A percentile compares a stretch with the other conserved stretches of the same genome.
Evolutionary conservation across 2,113 vertebrate genomes (phyloP).

Genomic region (Ascaphus truei): DNA sequence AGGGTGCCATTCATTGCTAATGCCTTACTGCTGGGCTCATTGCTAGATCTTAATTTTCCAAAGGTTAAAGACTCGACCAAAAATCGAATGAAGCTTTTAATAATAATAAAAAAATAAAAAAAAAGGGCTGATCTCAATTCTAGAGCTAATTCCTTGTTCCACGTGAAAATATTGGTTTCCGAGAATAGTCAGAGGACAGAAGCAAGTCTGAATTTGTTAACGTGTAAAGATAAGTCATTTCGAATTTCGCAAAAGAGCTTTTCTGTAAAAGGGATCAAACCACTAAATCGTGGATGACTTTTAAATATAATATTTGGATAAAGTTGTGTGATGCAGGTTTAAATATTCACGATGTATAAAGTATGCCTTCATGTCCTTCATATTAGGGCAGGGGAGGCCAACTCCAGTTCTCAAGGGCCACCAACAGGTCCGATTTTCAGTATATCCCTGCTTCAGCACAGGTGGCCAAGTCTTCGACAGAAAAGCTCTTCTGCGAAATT

Average conservation of each 20-base stretch:
- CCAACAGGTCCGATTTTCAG: too few species aligned
- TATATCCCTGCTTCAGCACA: too few species aligned
- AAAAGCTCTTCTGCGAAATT: too few species aligned
- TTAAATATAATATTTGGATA: too few species aligned
- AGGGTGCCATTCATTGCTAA: slow-evolving; percentile 22
- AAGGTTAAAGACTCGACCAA: slow-evolving; percentile 35
- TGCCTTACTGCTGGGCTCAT: slow-evolving; percentile 13
- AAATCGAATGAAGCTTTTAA: slow-evolving; percentile 31
- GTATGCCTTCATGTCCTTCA: too few species aligned
- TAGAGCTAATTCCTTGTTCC: slow-evolving; percentile 2
- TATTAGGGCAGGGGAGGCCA: too few species aligned
- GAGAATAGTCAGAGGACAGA: not conserved
- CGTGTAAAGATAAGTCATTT: not conserved
- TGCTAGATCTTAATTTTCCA: slow-evolving; percentile 33
- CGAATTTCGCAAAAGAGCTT: not conserved
- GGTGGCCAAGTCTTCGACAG: too few species aligned
- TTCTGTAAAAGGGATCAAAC: too few species aligned
- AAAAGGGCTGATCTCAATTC: slow-evolving; percentile 13
- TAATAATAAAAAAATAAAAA: slow-evolving; percentile 13
- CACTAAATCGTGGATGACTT: too few species aligned
- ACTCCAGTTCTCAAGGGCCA: too few species aligned
- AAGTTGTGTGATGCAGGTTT: too few species aligned
- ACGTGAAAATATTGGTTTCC: not conserved
- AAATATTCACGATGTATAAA: too few species aligned
- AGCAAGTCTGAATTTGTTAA: not conserved